A percentile compares a stretch with the other conserved stretches of the same genome.
Conservation (phyloP, 2,888 invertebrate species). For the Amiota communis region DNA sequence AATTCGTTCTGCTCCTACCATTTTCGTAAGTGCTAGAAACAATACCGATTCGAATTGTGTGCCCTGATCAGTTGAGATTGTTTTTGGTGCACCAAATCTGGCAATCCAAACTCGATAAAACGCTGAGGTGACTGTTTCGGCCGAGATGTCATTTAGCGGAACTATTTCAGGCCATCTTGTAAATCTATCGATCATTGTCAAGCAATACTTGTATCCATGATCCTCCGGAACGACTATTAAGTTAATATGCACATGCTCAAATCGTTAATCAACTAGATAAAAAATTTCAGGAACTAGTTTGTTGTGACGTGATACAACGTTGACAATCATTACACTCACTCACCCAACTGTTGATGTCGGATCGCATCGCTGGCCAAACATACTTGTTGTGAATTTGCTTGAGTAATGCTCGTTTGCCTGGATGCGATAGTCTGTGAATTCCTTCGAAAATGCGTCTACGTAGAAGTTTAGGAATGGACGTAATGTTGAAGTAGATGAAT, state of each 20-base stretch:
- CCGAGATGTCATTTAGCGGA: background rate
- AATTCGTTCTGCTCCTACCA: background rate
- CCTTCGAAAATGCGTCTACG: background rate
- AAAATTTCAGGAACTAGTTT: background rate
- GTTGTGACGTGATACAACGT: background rate
- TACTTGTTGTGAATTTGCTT: background rate
- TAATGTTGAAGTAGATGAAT: background rate
- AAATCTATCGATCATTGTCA: background rate
- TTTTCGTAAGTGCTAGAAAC: background rate
- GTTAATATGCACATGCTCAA: background rate
- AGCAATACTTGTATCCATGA: background rate
- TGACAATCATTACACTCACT: background rate
- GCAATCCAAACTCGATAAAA: background rate
- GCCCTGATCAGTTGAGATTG: background rate
- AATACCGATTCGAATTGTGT: background rate
- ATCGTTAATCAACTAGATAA: background rate
- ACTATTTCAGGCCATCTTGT: constrained; percentile 32
- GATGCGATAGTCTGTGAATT: background rate
- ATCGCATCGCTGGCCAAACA: background rate
- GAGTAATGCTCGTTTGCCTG: background rate
- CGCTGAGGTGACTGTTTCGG: background rate
- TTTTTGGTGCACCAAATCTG: background rate
- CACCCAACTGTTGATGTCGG: background rate
- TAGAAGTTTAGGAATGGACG: background rate
- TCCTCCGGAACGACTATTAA: background rate